phyloP scores from a whole-genome alignment of 30 jellyfish, hydroid and myxozoan species.

The Aurelia sp. region DNA sequence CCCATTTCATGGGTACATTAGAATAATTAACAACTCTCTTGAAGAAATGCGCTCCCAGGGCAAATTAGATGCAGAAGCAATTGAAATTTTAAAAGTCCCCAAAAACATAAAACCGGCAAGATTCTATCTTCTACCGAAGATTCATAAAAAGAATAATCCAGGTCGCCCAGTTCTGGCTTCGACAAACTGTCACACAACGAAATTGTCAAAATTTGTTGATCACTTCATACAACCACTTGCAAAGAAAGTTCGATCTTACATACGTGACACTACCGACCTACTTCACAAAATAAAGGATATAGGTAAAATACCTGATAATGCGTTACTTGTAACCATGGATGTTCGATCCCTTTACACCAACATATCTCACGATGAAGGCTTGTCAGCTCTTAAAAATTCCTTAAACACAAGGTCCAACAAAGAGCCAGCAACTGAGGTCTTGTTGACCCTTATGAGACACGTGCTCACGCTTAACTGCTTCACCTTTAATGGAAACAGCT shows the following conservation, averaged over 20 bases:
- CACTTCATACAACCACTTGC: not conserved
- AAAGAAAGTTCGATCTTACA: not conserved
- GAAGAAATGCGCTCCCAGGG: no score
- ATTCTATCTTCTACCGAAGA: not conserved
- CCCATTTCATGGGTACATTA: no score
- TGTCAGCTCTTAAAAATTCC: constrained; percentile 20
- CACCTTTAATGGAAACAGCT: no score
- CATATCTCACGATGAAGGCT: constrained; percentile 14
- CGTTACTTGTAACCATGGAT: not conserved
- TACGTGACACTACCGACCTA: not conserved
- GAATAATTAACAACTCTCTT: no score
- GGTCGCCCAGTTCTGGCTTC: not conserved
- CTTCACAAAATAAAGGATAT: not conserved
- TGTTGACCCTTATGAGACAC: not conserved
- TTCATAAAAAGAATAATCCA: not conserved
- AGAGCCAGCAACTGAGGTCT: constrained; percentile 7
- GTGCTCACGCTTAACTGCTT: no score
- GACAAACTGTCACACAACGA: not conserved
- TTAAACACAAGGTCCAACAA: not conserved
- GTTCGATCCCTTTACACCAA: not conserved
- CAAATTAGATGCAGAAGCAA: no score
- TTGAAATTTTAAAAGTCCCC: no score
- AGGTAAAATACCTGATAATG: not conserved
- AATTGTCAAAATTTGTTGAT: not conserved
- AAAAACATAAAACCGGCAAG: not conserved